These are phyloP conservation scores for Chelidonichthys spinosus DNA, from an alignment of 2,797 vertebrate species.

Conservation along the genomic window DNA sequence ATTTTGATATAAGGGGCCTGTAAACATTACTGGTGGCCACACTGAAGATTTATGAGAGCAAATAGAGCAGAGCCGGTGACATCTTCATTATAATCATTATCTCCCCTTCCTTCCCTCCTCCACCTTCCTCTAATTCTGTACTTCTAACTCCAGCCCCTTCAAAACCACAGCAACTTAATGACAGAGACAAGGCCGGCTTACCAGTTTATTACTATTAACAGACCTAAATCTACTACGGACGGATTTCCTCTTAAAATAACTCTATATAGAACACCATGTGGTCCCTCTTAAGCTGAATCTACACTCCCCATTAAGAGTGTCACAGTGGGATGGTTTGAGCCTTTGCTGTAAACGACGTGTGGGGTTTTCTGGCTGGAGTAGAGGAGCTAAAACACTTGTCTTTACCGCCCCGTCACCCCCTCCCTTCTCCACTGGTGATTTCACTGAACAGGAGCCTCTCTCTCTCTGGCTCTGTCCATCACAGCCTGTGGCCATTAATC, in stretches of 20 bases:
- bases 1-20: neutral
- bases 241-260: constrained; percentile 59
- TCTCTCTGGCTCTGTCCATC: constrained; percentile 78
- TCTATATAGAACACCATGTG: constrained; percentile 63
- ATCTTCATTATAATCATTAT: constrained; percentile 32
- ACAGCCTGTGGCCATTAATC: constrained; percentile 81
- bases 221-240: constrained; percentile 44
- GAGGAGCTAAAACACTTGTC: constrained; percentile 64
- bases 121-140: constrained; percentile 27
- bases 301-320: constrained; percentile 54
- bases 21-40: constrained; percentile 12
- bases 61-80: constrained; percentile 17
- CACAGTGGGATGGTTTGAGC: constrained; percentile 46
- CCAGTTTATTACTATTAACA: constrained; percentile 49
- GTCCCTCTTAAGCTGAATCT: constrained; percentile 62
- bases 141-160: constrained; percentile 16
- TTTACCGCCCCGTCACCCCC: constrained; percentile 25
- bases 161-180: constrained; percentile 39
- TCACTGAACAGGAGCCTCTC: constrained; percentile 68
- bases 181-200: constrained; percentile 53
- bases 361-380: constrained; percentile 46
- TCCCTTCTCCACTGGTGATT: constrained; percentile 49
- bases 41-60: constrained; percentile 9
- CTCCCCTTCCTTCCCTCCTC: neutral
- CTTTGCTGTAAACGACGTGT: constrained; percentile 48